Evolutionary conservation across 2,797 vertebrate species (phyloP).

Genomic region (Microctenopoma steveboyesi): DNA sequence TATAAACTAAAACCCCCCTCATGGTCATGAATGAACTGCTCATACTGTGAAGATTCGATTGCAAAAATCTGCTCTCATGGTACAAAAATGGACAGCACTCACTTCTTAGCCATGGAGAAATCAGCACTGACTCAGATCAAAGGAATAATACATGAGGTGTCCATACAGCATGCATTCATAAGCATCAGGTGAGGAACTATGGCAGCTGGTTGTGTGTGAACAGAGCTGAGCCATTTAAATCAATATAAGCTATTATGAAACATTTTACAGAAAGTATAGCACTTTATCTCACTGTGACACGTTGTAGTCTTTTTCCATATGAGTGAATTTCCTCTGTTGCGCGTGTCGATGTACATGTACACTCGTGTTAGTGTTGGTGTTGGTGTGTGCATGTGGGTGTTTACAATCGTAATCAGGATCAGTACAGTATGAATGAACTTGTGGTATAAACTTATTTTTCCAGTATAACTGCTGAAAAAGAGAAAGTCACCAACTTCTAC

Average conservation of each 20-base stretch:
- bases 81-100: constrained; percentile 56
- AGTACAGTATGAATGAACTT: constrained; percentile 54
- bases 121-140: constrained; percentile 39
- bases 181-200: constrained; percentile 61
- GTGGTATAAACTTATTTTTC: constrained; percentile 61
- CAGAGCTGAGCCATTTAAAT: constrained; percentile 62
- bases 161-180: constrained; percentile 69
- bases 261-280: constrained; percentile 73
- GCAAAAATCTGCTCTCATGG: constrained; percentile 54
- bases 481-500: constrained; percentile 62
- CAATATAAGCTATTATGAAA: constrained; percentile 67
- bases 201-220: constrained; percentile 59
- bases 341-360: constrained; percentile 54
- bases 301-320: constrained; percentile 58
- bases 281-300: constrained; percentile 70
- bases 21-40: constrained; percentile 38
- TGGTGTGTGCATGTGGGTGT: constrained; percentile 49
- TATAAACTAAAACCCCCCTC: constrained; percentile 20
- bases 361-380: constrained; percentile 28
- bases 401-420: constrained; percentile 74
- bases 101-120: constrained; percentile 50
- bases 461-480: constrained; percentile 65
- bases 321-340: constrained; percentile 29
- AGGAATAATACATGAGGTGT: constrained; percentile 62
- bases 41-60: constrained; percentile 31